Conservation (phyloP, 2,113 vertebrate genomes). For the Erythrolamprus reginae region DNA sequence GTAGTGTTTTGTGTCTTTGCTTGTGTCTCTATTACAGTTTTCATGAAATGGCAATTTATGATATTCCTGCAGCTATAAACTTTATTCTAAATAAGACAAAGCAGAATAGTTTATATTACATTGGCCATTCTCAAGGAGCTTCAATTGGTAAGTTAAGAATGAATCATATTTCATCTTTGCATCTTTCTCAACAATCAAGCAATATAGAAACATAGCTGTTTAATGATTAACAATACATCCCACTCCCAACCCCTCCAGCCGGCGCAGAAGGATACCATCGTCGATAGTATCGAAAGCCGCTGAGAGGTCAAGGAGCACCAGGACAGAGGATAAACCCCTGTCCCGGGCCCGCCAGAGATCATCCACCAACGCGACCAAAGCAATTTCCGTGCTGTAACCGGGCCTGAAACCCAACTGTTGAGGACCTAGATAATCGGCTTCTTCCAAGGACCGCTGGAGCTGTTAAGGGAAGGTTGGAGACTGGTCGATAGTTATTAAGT, state of each 20-base stretch:
- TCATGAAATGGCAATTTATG: slow-evolving; percentile 21
- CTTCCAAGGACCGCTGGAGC: neutral
- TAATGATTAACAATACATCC: neutral
- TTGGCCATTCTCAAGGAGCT: slow-evolving; percentile 23
- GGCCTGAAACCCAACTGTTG: too few species aligned
- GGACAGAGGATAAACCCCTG: too few species aligned
- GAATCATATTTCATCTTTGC: neutral
- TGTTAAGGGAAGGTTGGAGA: neutral
- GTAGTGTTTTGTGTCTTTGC: neutral
- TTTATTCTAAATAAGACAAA: slow-evolving; percentile 18
- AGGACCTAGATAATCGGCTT: too few species aligned
- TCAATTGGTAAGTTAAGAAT: neutral
- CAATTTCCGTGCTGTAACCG: too few species aligned
- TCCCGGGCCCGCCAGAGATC: too few species aligned
- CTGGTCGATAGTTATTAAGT: neutral
- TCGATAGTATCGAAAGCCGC: too few species aligned
- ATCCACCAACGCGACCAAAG: too few species aligned
- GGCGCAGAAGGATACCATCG: too few species aligned
- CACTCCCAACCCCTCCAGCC: too few species aligned
- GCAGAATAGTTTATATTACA: slow-evolving; percentile 3
- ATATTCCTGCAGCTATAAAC: slow-evolving; percentile 1
- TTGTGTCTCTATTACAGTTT: slow-evolving; percentile 2
- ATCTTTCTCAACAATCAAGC: neutral
- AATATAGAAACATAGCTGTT: neutral
- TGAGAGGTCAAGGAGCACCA: too few species aligned